phyloP scores from a whole-genome alignment of 2,888 invertebrate genomes.

The Himalopsyche tibetana region DNA sequence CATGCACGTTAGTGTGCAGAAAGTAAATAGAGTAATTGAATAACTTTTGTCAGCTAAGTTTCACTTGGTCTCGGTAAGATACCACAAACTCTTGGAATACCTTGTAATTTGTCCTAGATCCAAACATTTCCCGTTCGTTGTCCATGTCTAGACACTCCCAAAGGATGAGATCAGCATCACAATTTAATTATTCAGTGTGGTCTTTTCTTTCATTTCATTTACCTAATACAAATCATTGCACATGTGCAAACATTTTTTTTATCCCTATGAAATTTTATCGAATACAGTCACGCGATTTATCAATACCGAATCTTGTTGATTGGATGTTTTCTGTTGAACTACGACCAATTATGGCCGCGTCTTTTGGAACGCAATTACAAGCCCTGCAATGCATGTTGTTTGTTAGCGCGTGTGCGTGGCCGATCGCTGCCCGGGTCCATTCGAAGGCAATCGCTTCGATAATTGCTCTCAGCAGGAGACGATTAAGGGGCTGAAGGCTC shows the following conservation, averaged over 20 bases:
- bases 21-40: no score
- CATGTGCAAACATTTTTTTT: not conserved
- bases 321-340: conserved; percentile 32
- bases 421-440: conserved; percentile 9
- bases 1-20: no score
- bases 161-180: no score
- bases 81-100: no score
- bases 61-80: no score
- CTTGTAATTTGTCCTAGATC: no score
- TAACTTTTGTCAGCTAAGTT: no score
- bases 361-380: conserved; percentile 33
- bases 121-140: no score
- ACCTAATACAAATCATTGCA: not conserved
- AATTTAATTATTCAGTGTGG: no score
- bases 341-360: conserved; percentile 39
- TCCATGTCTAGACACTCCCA: no score
- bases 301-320: not conserved
- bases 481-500: conserved; percentile 55
- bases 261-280: not conserved
- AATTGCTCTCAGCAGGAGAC: conserved; percentile 64
- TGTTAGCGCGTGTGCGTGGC: conserved; percentile 40
- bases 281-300: conserved; percentile 13
- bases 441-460: conserved; percentile 47
- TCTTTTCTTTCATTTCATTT: no score
- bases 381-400: conserved; percentile 43